A percentile compares a stretch with the other conserved stretches of the same genome.
Evolutionary conservation across 2,113 vertebrate species (phyloP).

Genomic region (Ciconia maguari): DNA sequence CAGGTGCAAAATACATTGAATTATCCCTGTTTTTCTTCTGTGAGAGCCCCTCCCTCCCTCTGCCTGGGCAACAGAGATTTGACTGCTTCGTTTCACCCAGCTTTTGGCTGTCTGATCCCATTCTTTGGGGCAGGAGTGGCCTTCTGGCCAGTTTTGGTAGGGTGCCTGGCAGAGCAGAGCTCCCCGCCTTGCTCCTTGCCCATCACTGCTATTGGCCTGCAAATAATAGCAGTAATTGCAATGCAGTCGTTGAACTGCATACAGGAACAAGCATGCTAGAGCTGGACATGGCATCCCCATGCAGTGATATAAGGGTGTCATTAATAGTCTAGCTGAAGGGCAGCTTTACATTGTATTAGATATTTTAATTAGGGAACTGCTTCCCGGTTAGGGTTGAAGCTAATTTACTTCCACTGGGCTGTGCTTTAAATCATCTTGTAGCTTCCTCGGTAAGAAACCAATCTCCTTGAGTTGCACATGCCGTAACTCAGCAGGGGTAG

Average conservation of each 20-base stretch:
- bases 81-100: not conserved
- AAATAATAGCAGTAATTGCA: not conserved
- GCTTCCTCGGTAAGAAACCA: not conserved
- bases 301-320: not conserved
- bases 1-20: not conserved
- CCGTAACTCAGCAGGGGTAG: not conserved
- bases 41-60: not conserved
- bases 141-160: not conserved
- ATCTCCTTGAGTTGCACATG: not conserved
- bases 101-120: not conserved
- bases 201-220: not conserved
- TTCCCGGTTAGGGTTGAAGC: not conserved
- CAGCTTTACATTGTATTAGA: not conserved
- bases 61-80: constrained; percentile 4
- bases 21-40: not conserved
- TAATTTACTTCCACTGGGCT: not conserved
- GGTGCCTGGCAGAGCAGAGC: not conserved
- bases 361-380: not conserved
- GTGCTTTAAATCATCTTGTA: not conserved
- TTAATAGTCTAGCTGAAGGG: not conserved
- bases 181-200: not conserved
- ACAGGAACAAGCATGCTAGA: not conserved
- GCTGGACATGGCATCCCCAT: not conserved
- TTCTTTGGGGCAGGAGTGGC: not conserved
- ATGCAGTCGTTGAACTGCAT: not conserved